Evolutionary conservation across 30 jellyfish, hydroid and myxozoan genomes (phyloP).

Genomic region (Nemopilema nomurai): DNA sequence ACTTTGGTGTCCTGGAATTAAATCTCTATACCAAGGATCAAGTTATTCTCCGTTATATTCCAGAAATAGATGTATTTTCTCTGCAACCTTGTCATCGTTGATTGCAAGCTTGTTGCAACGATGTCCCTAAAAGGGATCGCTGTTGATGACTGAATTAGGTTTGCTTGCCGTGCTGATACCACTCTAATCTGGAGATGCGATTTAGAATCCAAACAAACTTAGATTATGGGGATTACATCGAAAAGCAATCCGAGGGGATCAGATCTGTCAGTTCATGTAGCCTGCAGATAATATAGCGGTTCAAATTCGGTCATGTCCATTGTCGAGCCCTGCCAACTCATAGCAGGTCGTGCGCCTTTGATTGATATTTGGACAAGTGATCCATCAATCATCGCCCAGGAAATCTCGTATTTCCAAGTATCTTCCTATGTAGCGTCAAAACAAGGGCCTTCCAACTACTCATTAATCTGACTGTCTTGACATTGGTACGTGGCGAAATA

Average conservation of each 20-base stretch:
- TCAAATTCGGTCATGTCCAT: not conserved
- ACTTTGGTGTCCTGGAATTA: not conserved
- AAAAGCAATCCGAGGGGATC: not conserved
- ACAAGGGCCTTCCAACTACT: too few relatives aligned
- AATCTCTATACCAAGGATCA: not conserved
- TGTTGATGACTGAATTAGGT: not conserved
- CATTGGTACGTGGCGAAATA: too few relatives aligned
- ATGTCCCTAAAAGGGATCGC: not conserved
- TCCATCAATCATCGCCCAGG: not conserved
- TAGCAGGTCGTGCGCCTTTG: not conserved
- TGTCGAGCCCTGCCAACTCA: not conserved
- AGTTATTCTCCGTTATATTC: not conserved
- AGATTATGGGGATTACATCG: not conserved
- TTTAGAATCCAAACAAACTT: not conserved
- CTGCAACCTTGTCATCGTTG: not conserved
- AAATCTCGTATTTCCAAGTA: not conserved
- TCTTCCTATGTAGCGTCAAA: not conserved
- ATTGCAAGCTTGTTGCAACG: not conserved
- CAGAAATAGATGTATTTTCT: not conserved
- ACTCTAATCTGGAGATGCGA: not conserved
- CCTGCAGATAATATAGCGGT: not conserved
- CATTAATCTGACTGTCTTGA: too few relatives aligned
- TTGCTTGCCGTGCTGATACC: not conserved
- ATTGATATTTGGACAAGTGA: not conserved
- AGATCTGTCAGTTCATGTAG: not conserved